Evolutionary conservation across 2,888 invertebrate genomes (phyloP), one percentile per base, ranked within the genome.

Genomic region (Trissonchulus latispiculum): DNA sequence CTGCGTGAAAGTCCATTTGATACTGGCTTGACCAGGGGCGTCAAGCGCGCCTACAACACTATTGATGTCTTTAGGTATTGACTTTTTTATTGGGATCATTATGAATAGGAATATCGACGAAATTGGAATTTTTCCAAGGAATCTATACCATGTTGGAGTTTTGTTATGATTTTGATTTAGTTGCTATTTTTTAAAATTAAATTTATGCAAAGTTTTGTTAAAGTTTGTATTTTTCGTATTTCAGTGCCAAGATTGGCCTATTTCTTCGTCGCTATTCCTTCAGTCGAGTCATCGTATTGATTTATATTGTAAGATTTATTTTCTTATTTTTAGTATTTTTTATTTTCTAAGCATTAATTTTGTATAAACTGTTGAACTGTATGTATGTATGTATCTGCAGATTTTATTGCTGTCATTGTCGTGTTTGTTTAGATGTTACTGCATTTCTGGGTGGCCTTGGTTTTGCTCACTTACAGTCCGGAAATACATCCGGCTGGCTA

Each of bases 361-460:
- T n/a, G n/a, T n/a, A n/a, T n/a, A n/a, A n/a, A n/a, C n/a, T n/a
- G n/a, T n/a, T n/a, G n/a, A n/a, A n/a, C n/a, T n/a, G n/a, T n/a
- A n/a, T n/a, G n/a, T n/a, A n/a, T n/a, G n/a, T n/a, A n/a, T n/a
- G n/a, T n/a, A n/a, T n/a, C n/a, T n/a, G n/a, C n/a, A n/a, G n/a
- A n/a, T n/a, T n/a, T n/a, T n/a, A n/a, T n/a, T n/a, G n/a, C n/a
- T n/a, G n/a, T n/a, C n/a, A n/a, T 18, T 15, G 36, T 36, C 2
- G n/a, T 71, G 64, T 76, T 61, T 73, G 79, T 80, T 37, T 85
- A 90, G 90, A 84, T 89, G n/a, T 84, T 91, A 71, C 86, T 93
- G 23, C 92, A 92, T 83, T 84, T 91, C 31, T 92, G 91, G 91
- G 91, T 92, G 71, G 87, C 91, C 83, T 87, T 91, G 71, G 90